These are phyloP conservation scores for Pyrochroa serraticornis DNA, from an alignment of 2,888 invertebrate species.

Conservation along the genomic window DNA sequence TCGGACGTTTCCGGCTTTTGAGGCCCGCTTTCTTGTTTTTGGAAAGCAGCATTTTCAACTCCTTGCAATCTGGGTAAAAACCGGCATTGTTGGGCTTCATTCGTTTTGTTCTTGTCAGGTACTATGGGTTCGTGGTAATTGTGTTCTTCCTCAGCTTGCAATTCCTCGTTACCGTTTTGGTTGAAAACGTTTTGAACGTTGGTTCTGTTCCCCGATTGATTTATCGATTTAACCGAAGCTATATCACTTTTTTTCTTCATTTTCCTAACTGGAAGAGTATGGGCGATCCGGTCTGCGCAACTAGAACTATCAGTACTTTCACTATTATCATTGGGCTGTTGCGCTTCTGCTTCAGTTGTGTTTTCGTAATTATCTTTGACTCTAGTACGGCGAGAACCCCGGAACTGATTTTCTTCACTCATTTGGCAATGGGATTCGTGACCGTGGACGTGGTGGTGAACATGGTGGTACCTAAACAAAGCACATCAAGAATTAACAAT, in stretches of 20 bases:
- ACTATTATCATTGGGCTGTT: conserved; percentile 54
- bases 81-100: conserved; percentile 49
- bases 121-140: conserved; percentile 53
- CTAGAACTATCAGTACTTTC: conserved; percentile 59
- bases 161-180: conserved; percentile 44
- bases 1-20: conserved; percentile 69
- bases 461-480: conserved; percentile 52
- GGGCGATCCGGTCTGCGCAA: conserved; percentile 60
- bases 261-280: conserved; percentile 64
- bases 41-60: conserved; percentile 79
- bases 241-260: conserved; percentile 62
- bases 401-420: conserved; percentile 53
- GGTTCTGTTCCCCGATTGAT: conserved; percentile 47
- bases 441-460: conserved; percentile 55
- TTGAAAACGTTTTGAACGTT: conserved; percentile 59
- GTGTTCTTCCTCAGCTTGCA: conserved; percentile 53
- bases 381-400: conserved; percentile 48
- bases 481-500: background rate
- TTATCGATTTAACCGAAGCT: conserved; percentile 56
- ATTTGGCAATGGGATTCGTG: conserved; percentile 58
- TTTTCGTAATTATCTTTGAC: conserved; percentile 64
- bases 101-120: conserved; percentile 39
- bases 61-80: conserved; percentile 66
- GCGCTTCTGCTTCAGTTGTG: conserved; percentile 57
- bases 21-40: conserved; percentile 69